Conservation (phyloP, 2,888 invertebrate genomes). For the Erebia aethiops region DNA sequence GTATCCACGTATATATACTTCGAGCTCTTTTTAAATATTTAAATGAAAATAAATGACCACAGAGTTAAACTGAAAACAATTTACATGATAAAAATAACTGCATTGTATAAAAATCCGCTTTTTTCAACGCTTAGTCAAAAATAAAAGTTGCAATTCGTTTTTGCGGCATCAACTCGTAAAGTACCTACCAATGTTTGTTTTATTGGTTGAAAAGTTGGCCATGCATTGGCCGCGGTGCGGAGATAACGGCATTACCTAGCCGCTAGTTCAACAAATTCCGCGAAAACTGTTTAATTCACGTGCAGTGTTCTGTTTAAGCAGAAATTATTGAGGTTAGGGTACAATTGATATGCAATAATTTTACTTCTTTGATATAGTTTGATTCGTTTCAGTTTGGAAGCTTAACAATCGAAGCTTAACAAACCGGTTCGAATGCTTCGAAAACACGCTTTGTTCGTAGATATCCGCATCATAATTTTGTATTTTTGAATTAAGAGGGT, state of each 20-base stretch:
- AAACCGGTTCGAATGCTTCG: too few species aligned
- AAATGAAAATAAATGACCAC: neutral
- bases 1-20: neutral
- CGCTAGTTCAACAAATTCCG: constrained; percentile 18
- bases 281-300: constrained; percentile 15
- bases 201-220: constrained; percentile 26
- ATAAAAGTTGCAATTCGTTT: constrained; percentile 5
- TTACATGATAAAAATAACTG: neutral
- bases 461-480: too few species aligned
- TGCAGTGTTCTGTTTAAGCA: constrained; percentile 9
- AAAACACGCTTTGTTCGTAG: too few species aligned
- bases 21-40: neutral
- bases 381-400: neutral
- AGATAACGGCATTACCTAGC: constrained; percentile 21
- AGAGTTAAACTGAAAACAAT: neutral
- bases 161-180: constrained; percentile 17
- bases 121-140: neutral
- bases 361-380: neutral
- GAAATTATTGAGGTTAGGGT: constrained; percentile 2
- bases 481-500: too few species aligned
- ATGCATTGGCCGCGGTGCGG: constrained; percentile 8
- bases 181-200: constrained; percentile 21
- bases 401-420: neutral
- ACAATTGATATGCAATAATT: neutral
- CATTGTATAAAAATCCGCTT: neutral